A percentile compares a stretch with the other conserved stretches of the same genome.
phyloP scores from a whole-genome alignment of 1,140 invertebrate species.

The Drosophila pectinifera region DNA sequence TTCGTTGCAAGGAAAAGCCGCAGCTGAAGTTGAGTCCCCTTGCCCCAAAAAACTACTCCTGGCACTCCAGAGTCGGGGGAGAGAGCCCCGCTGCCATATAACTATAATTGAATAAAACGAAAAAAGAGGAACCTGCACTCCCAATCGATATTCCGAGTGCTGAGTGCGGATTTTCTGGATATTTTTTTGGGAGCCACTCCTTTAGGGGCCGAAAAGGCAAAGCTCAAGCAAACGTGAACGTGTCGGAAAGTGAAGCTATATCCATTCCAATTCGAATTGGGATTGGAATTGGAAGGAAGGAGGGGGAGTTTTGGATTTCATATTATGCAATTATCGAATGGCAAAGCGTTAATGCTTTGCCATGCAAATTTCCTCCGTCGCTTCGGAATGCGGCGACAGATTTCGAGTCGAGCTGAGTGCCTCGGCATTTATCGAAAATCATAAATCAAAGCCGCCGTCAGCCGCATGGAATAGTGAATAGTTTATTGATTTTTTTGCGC shows the following conservation, averaged over 20 bases:
- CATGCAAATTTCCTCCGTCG: slow-evolving; percentile 67
- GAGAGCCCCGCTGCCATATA: slow-evolving; percentile 43
- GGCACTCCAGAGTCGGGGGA: slow-evolving; percentile 28
- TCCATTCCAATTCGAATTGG: slow-evolving; percentile 48
- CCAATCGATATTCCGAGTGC: slow-evolving; percentile 66
- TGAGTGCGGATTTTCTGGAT: slow-evolving; percentile 1
- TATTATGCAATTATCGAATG: slow-evolving; percentile 72
- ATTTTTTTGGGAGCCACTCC: slow-evolving; percentile 20
- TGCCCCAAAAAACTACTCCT: slow-evolving; percentile 39
- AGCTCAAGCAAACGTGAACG: slow-evolving; percentile 63
- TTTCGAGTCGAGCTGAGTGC: slow-evolving; percentile 37
- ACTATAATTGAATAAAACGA: slow-evolving; percentile 77
- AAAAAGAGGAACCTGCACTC: slow-evolving; percentile 40
- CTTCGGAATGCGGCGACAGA: slow-evolving; percentile 65
- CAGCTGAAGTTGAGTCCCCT: slow-evolving; percentile 60
- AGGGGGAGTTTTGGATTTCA: slow-evolving; percentile 51
- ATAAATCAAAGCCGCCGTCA: slow-evolving; percentile 49
- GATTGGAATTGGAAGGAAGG: slow-evolving; percentile 9
- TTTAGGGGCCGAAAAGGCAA: slow-evolving; percentile 61
- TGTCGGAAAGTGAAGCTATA: slow-evolving; percentile 58
- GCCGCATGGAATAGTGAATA: slow-evolving; percentile 37
- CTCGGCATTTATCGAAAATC: slow-evolving; percentile 51
- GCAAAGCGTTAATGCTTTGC: slow-evolving; percentile 77
- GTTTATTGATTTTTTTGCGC: slow-evolving; percentile 35
- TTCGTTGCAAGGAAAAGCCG: slow-evolving; percentile 52